A percentile compares a stretch with the other conserved stretches of the same genome.
phyloP scores from a whole-genome alignment of 2,113 vertebrate species.

The Amphilophus citrinellus region DNA sequence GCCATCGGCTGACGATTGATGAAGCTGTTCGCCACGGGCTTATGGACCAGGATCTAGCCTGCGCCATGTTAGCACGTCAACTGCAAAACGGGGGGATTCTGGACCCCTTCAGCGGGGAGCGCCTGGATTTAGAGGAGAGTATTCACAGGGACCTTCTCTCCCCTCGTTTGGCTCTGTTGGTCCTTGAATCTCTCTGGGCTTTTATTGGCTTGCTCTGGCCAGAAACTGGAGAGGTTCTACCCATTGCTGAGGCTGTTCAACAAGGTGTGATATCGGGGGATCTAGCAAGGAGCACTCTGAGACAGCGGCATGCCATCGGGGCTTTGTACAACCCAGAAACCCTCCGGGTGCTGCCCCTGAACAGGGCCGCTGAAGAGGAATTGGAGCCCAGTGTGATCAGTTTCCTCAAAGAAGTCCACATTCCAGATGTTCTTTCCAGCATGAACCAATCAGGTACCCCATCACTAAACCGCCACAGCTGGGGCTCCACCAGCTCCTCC shows the following conservation, averaged over 20 bases:
- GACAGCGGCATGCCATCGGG: conserved; percentile 81
- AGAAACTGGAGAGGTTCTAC: conserved; percentile 88
- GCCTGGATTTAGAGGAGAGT: conserved; percentile 87
- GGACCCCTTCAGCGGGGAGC: conserved; percentile 82
- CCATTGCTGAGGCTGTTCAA: conserved; percentile 86
- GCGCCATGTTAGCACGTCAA: conserved; percentile 87
- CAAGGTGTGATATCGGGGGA: conserved; percentile 87
- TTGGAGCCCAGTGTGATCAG: conserved; percentile 76
- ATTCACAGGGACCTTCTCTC: conserved; percentile 84
- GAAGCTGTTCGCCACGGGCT: conserved; percentile 86
- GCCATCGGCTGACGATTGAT: conserved; percentile 86
- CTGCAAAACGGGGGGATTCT: conserved; percentile 89
- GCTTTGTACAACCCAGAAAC: conserved; percentile 87
- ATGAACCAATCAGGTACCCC: conserved; percentile 76
- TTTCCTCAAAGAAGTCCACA: conserved; percentile 77
- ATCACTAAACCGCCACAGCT: conserved; percentile 65
- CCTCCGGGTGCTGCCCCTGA: conserved; percentile 84
- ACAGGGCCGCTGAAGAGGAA: conserved; percentile 78
- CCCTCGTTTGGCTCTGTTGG: conserved; percentile 83
- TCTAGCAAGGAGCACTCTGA: conserved; percentile 82
- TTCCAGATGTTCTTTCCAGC: conserved; percentile 86
- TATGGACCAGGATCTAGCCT: conserved; percentile 91
- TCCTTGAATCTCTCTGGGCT: conserved; percentile 88
- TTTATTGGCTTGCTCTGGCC: conserved; percentile 91
- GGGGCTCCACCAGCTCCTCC: conserved; percentile 69